Percentiles rank a stretch among this genome's conserved stretches.
Conservation (phyloP, 2,797 vertebrate genomes). For the Pygocentrus nattereri region DNA sequence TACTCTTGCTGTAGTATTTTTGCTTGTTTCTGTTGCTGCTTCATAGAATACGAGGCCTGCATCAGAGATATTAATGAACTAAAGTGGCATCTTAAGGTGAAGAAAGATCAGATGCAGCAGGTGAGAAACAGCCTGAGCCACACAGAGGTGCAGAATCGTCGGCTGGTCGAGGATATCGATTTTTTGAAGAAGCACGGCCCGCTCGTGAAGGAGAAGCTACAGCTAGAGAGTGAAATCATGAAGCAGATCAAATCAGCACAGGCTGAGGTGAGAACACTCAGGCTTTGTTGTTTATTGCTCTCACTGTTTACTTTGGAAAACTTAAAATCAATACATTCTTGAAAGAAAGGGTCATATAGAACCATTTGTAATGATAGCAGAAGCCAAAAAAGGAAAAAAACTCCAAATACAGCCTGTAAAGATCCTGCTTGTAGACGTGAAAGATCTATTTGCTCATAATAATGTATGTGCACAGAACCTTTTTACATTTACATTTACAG, state of each 20-base stretch:
- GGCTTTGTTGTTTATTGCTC: background rate
- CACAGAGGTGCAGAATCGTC: constrained; percentile 63
- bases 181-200: constrained; percentile 75
- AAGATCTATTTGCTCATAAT: background rate
- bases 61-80: constrained; percentile 72
- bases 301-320: constrained; percentile 38
- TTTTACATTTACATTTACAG: no score
- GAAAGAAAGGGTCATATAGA: background rate
- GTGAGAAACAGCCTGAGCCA: constrained; percentile 59
- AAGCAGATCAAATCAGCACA: constrained; percentile 54
- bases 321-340: constrained; percentile 28
- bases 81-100: constrained; percentile 67
- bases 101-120: constrained; percentile 50
- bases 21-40: constrained; percentile 4
- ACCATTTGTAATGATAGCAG: background rate
- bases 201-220: constrained; percentile 73
- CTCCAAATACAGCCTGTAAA: background rate
- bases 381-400: background rate
- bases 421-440: background rate
- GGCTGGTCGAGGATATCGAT: constrained; percentile 66
- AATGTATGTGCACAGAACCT: background rate
- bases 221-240: constrained; percentile 55
- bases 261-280: constrained; percentile 65
- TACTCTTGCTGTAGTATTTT: background rate
- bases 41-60: constrained; percentile 70